Percentiles rank a stretch among this genome's conserved stretches.
phyloP scores from a whole-genome alignment of 1,140 invertebrate species.

The Agrypnia vestita region DNA sequence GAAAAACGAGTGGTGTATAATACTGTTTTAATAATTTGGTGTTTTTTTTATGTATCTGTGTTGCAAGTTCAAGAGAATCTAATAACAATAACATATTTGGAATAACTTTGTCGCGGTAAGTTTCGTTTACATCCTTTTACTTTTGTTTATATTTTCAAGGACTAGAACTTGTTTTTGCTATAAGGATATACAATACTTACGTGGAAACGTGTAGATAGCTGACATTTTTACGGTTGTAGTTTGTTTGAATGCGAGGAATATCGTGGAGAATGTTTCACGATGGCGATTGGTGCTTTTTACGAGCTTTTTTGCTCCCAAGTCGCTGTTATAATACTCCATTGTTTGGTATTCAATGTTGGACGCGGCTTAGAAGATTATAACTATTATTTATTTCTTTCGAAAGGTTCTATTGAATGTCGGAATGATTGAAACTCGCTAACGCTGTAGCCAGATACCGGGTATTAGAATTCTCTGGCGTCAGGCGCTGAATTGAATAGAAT shows the following conservation, averaged over 20 bases:
- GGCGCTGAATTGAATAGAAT: too few relatives aligned
- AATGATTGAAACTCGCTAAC: too few relatives aligned
- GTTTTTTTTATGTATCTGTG: slow-evolving; percentile 6
- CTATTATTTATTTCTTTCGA: too few relatives aligned
- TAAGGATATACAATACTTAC: slow-evolving; percentile 9
- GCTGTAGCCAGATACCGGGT: too few relatives aligned
- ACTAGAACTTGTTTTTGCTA: slow-evolving; percentile 22
- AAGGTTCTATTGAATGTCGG: too few relatives aligned
- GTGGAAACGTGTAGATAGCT: slow-evolving; percentile 16
- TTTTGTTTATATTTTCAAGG: slow-evolving; percentile 25
- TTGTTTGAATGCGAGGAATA: not conserved
- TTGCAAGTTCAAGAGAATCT: slow-evolving; percentile 10
- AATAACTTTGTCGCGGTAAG: slow-evolving; percentile 24
- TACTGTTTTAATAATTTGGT: slow-evolving; percentile 13
- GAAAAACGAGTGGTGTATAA: not conserved
- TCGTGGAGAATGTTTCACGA: not conserved
- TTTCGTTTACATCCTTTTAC: not conserved
- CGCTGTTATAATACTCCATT: too few relatives aligned
- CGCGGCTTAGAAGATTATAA: too few relatives aligned
- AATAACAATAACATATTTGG: slow-evolving; percentile 6
- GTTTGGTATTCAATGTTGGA: too few relatives aligned
- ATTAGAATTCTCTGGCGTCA: too few relatives aligned
- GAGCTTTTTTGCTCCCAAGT: too few relatives aligned
- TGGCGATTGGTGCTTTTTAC: not conserved
- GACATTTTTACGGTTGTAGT: slow-evolving; percentile 1